These are phyloP conservation scores for Achroia grisella DNA, from an alignment of 1,140 invertebrate genomes.

Conservation along the genomic window DNA sequence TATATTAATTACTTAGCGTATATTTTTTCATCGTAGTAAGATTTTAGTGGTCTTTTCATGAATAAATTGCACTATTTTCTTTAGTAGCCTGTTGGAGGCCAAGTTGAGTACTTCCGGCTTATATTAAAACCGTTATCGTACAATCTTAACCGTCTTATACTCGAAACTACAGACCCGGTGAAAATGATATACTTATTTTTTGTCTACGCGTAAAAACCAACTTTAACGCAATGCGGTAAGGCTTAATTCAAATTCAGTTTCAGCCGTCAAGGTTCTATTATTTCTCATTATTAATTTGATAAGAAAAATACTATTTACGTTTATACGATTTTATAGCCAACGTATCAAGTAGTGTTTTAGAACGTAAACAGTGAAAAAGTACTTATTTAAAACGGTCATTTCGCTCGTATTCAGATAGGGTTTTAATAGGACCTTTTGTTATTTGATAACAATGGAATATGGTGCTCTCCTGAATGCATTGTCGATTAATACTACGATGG, in stretches of 20 bases:
- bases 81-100: slow-evolving; percentile 35
- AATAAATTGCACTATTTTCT: slow-evolving; percentile 56
- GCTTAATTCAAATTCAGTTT: slow-evolving; percentile 11
- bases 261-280: slow-evolving; percentile 32
- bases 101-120: slow-evolving; percentile 50
- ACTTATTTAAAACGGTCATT: slow-evolving; percentile 6
- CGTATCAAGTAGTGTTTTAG: slow-evolving; percentile 3
- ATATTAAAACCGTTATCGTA: slow-evolving; percentile 67
- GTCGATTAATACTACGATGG: slow-evolving; percentile 1
- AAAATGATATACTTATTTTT: slow-evolving; percentile 58
- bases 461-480: slow-evolving; percentile 3
- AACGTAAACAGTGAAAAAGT: neutral
- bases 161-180: slow-evolving; percentile 58
- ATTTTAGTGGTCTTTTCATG: neutral
- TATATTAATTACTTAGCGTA: slow-evolving; percentile 6
- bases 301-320: slow-evolving; percentile 38
- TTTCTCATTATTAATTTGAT: slow-evolving; percentile 66
- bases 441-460: slow-evolving; percentile 3
- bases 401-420: slow-evolving; percentile 6
- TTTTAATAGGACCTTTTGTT: slow-evolving; percentile 8
- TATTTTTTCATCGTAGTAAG: slow-evolving; percentile 3
- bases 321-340: slow-evolving; percentile 1
- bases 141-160: slow-evolving; percentile 66
- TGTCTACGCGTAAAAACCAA: slow-evolving; percentile 23
- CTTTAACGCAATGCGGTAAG: slow-evolving; percentile 20